These are phyloP conservation scores for Drosophila suboccidentalis DNA, from an alignment of 2,888 invertebrate genomes.

Conservation along the genomic window DNA sequence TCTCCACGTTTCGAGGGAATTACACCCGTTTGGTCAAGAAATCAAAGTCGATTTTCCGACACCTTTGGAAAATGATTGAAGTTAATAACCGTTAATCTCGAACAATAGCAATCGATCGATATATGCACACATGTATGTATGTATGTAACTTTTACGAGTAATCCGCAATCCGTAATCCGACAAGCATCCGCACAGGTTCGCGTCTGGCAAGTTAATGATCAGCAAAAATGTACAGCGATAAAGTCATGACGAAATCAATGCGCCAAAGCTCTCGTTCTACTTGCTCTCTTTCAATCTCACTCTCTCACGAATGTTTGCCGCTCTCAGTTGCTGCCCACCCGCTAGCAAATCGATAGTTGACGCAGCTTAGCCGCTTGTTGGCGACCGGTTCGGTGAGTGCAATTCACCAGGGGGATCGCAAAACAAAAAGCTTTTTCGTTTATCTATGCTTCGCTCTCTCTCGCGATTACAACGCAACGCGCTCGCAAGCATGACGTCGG, in stretches of 20 bases:
- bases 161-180: neutral
- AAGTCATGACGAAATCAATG: constrained; percentile 64
- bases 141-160: neutral
- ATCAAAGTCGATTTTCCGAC: constrained; percentile 2
- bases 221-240: constrained; percentile 38
- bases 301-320: neutral
- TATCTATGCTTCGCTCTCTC: constrained; percentile 25
- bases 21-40: constrained; percentile 5
- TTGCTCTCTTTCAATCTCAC: neutral
- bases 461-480: constrained; percentile 11
- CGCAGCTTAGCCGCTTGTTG: constrained; percentile 4
- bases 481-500: constrained; percentile 66
- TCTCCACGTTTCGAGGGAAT: neutral
- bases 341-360: constrained; percentile 11
- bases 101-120: constrained; percentile 27
- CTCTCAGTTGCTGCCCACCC: constrained; percentile 3
- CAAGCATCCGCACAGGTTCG: constrained; percentile 58
- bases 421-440: constrained; percentile 29
- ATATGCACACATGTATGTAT: neutral
- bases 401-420: constrained; percentile 35
- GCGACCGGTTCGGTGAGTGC: constrained; percentile 25
- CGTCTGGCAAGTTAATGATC: constrained; percentile 66
- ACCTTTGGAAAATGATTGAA: constrained; percentile 2
- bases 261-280: constrained; percentile 52
- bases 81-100: constrained; percentile 53